phyloP scores from a whole-genome alignment of 2,888 invertebrate species.

The Crioceris asparagi region DNA sequence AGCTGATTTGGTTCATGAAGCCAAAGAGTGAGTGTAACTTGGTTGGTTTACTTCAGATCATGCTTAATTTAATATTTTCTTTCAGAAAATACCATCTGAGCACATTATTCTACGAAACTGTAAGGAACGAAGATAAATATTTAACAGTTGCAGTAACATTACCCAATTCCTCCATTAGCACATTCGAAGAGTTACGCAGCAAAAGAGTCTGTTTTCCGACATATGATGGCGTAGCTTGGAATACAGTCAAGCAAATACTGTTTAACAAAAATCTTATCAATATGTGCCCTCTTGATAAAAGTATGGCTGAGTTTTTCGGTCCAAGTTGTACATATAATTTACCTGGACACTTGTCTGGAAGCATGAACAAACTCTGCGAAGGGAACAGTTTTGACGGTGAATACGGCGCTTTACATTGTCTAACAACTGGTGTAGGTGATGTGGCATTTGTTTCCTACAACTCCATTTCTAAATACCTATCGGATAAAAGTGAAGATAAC shows the following conservation, averaged over 20 bases:
- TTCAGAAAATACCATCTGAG: constrained; percentile 44
- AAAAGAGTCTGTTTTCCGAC: constrained; percentile 70
- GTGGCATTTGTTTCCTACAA: constrained; percentile 59
- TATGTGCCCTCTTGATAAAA: constrained; percentile 36
- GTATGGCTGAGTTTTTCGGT: constrained; percentile 49
- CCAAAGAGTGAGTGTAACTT: constrained; percentile 53
- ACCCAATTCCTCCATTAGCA: constrained; percentile 44
- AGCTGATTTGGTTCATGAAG: constrained; percentile 60
- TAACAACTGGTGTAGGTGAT: constrained; percentile 58
- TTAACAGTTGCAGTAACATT: constrained; percentile 59
- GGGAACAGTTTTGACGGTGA: constrained; percentile 43
- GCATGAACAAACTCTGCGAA: constrained; percentile 15
- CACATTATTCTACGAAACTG: constrained; percentile 52
- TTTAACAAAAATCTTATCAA: constrained; percentile 31
- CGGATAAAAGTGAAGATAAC: constrained; percentile 39
- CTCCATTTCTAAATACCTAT: constrained; percentile 32
- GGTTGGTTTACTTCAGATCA: no score
- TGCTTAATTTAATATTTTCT: no score
- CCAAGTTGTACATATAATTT: constrained; percentile 52
- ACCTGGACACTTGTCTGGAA: constrained; percentile 24
- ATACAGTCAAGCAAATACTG: constrained; percentile 44
- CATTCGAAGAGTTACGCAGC: constrained; percentile 55
- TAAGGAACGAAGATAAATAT: constrained; percentile 48
- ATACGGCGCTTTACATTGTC: constrained; percentile 52
- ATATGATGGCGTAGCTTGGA: constrained; percentile 64